These are phyloP conservation scores for Drosophila bocki DNA, from an alignment of 1,140 invertebrate genomes.

Conservation along the genomic window DNA sequence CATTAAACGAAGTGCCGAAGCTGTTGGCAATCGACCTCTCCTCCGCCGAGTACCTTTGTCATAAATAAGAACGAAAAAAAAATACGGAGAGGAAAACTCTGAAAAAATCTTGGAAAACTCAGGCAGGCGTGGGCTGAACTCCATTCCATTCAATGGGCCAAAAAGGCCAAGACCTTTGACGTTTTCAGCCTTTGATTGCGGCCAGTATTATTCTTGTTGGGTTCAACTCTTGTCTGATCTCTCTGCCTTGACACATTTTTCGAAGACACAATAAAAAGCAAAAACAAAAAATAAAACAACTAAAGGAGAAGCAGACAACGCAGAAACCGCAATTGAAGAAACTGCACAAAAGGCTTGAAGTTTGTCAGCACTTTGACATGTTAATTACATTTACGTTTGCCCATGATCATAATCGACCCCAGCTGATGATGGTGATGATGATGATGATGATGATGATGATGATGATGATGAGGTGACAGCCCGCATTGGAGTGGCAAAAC, in stretches of 20 bases:
- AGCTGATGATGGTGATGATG: conserved; percentile 31
- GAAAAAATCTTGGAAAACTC: conserved; percentile 10
- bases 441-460: conserved; percentile 33
- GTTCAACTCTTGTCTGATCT: conserved; percentile 45
- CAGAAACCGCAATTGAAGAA: conserved; percentile 52
- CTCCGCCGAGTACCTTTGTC: conserved; percentile 21
- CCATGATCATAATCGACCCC: conserved; percentile 47
- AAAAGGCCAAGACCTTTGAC: conserved; percentile 55
- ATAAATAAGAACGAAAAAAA: conserved; percentile 30
- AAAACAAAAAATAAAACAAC: conserved; percentile 5
- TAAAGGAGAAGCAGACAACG: conserved; percentile 18
- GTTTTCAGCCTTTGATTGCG: conserved; percentile 33
- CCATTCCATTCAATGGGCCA: conserved; percentile 1
- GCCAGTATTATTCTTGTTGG: conserved; percentile 43
- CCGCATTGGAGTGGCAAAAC: conserved; percentile 33
- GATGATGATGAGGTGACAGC: conserved; percentile 52
- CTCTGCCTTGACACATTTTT: conserved; percentile 66
- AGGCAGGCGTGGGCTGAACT: conserved; percentile 16
- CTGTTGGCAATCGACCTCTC: conserved; percentile 44
- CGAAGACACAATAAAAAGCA: background rate
- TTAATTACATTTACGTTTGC: conserved; percentile 69
- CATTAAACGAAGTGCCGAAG: conserved; percentile 60
- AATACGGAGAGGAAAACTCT: background rate
- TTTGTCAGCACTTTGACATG: conserved; percentile 74
- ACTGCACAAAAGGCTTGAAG: conserved; percentile 56